Evolutionary conservation across 2,113 vertebrate genomes (phyloP).

Genomic region (Phalacrocorax aristotelis): DNA sequence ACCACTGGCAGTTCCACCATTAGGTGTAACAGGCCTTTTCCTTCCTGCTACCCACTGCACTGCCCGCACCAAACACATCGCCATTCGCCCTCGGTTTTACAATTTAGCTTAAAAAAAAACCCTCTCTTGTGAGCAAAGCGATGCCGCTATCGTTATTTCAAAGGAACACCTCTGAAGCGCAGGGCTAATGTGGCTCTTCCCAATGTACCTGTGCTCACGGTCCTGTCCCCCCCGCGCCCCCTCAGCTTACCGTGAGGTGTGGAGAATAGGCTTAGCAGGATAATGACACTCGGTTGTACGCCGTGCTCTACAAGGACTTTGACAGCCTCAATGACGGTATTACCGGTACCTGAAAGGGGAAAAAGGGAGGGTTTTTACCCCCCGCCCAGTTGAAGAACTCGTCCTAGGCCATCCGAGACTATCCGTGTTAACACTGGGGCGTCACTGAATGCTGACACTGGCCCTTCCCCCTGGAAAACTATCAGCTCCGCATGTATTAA

Average conservation of each 20-base stretch:
- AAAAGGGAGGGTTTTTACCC: not conserved
- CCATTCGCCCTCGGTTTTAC: not conserved
- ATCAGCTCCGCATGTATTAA: not conserved
- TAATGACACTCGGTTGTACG: constrained; percentile 88
- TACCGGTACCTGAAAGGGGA: constrained; percentile 84
- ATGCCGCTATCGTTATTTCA: accelerated
- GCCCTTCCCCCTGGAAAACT: not conserved
- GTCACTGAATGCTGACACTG: too few species aligned
- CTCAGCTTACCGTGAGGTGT: constrained; percentile 88
- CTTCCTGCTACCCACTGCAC: not conserved
- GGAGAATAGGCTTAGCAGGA: constrained; percentile 94
- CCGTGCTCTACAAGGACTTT: constrained; percentile 92
- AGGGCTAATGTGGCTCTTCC: not conserved
- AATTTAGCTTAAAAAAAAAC: not conserved
- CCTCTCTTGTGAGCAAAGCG: not conserved
- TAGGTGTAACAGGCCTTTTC: too few species aligned
- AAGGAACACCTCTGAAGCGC: accelerated
- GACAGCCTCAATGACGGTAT: constrained; percentile 95
- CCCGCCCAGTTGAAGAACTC: not conserved
- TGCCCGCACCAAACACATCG: accelerated
- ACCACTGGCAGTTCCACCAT: not conserved
- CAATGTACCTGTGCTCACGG: accelerated
- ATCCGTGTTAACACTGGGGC: not conserved
- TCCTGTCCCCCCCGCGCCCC: not conserved
- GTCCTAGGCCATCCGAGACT: not conserved